Base-by-base conservation (phyloP, 2,797 vertebrate genomes). In the Amazonetta brasiliensis region DNA sequence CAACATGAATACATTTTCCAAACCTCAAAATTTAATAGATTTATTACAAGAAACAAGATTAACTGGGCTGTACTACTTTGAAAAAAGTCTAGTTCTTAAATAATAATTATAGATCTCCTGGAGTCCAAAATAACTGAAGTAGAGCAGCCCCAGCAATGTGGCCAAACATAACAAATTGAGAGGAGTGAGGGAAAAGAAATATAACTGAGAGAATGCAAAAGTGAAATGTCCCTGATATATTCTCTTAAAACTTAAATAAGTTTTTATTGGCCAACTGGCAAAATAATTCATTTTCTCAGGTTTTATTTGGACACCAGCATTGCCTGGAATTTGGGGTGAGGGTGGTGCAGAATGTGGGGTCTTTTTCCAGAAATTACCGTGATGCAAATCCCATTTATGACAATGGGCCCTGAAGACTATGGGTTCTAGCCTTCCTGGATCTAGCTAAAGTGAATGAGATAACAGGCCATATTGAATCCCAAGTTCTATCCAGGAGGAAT, bases 161-260 rank as follows among this genome's bases (percentile, higher is more conserved):
- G 87, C 93, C 94, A 97, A 96, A 92, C 37, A 84, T 74, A 93
- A 91, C 63, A 92, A 89, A 74, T 21, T 54, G 75, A 89, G 63
- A 83, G 44, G 43, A 75, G 48, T 0, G 0, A 81, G 76, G 59
- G 58, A 73, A 78, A 85, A 80, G 78, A 89, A 91, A 77, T 56
- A 58, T 21, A 86, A 68, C 50, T 55, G 54, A 91, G 33, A 92
- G 52, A 95, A 90, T 25, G 31, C 26, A 89, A 77, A 74, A 52
- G 4, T 59, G 22, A 92, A 96, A 84, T 94, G 48, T 56, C 74
- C 20, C 19, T 92, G 46, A 89, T 87, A 87, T 55, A 82, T 77
- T 90, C 26, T 52, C 50, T 83, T 84, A 71, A 92, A 92, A 22
- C 18, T 68, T 87, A 52, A 56, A 67, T 46, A 19, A 46, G 63